Conservation (phyloP, 2,113 vertebrate species). For the Potamarius usumacintae region DNA sequence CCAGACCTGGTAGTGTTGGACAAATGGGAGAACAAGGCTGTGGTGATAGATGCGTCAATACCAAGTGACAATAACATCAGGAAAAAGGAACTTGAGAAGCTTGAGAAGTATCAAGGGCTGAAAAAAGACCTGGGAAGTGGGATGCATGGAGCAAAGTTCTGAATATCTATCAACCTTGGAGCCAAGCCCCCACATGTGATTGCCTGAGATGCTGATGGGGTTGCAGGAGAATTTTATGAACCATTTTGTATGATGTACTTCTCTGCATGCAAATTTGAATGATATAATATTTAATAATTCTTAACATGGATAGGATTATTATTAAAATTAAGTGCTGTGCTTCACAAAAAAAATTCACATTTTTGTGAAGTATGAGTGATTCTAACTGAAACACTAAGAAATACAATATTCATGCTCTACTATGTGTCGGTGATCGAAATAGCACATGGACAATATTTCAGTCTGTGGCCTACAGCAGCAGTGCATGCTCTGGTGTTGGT, state of each 20-base stretch:
- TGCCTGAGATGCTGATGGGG: background rate
- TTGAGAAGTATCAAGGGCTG: background rate
- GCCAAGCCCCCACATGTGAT: background rate
- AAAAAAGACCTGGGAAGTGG: background rate
- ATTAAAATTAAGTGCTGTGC: background rate
- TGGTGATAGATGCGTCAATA: too few species aligned
- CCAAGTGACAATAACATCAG: too few species aligned
- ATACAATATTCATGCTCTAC: background rate
- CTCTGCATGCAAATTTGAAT: background rate
- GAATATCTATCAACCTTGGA: background rate
- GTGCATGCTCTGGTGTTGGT: background rate
- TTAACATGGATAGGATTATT: background rate
- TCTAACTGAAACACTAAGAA: background rate
- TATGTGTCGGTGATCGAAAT: background rate
- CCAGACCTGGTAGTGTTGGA: too few species aligned
- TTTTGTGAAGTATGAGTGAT: too few species aligned
- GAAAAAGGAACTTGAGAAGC: too few species aligned
- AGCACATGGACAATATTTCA: background rate
- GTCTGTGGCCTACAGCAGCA: background rate
- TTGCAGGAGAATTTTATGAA: background rate
- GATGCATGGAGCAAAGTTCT: background rate
- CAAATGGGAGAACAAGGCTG: too few species aligned
- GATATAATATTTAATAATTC: background rate
- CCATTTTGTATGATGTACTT: background rate
- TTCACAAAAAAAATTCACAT: background rate